Evolutionary conservation across 2,888 invertebrate species (phyloP), one percentile per base, ranked within the genome.

Genomic region (Argyresthia goedartella): DNA sequence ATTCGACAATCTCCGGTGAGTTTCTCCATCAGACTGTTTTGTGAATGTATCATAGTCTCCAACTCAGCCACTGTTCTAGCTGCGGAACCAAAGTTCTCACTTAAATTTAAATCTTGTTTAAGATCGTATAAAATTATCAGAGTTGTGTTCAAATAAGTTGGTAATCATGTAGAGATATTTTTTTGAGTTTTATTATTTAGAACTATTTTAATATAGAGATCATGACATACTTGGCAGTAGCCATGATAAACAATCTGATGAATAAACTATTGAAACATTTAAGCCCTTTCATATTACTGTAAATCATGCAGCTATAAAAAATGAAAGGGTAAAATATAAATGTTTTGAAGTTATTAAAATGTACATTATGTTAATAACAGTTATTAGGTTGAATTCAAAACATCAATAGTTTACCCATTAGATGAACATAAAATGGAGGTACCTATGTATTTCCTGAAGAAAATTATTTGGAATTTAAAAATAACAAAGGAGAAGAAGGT

Each of bases 11-110:
- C 95, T 76, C 89, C 90, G 76, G 94, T 94, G 87, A 95, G 91
- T 91, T 93, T 95, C 89, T 94, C 94, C 92, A 95, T 93, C 91
- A 95, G 93, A 91, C 92, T 92, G 91, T 93, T 94, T 91, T 95
- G 95, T 88, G 92, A 93, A 88, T 92, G 92, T 88, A 95, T 91
- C 92, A 94, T 92, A 81, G 92, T 91, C 90, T 95, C 95, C 88
- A 95, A 91, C 88, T 93, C 94, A 88, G 92, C 91, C 87, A 95
- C 94, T 77, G 94, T 95, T 88, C 93, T 92, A 90, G 92, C 95
- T 95, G 92, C 76, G 82, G 79, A 52, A 25, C 25, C 25, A 50
- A 33, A 46, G 39, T n/a, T 39, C 39, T 39, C n/a, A n/a, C 39
- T 39, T 39, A 39, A 39, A 4, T n/a, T n/a, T n/a, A n/a, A n/a